Conservation (phyloP, 2,113 vertebrate species). For the Thunnus maccoyii region DNA sequence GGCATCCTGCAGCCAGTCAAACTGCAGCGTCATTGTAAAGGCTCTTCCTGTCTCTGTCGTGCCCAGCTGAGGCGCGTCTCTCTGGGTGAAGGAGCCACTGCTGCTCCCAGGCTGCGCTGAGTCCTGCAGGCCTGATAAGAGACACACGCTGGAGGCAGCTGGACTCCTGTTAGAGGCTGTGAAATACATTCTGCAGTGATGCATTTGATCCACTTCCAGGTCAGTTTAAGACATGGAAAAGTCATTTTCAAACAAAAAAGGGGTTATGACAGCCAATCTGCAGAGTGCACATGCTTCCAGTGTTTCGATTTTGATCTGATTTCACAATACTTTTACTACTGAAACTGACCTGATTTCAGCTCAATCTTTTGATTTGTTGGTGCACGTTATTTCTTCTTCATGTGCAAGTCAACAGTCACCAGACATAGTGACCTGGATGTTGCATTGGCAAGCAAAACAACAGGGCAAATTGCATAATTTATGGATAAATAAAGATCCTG, state of each 20-base stretch:
- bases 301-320: neutral
- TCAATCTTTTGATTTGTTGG: neutral
- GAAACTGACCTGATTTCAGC: neutral
- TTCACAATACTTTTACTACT: neutral
- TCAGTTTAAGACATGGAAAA: slow-evolving; percentile 39
- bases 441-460: neutral
- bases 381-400: too few relatives aligned
- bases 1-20: slow-evolving; percentile 45
- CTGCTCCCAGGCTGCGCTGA: slow-evolving; percentile 22
- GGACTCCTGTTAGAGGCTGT: slow-evolving; percentile 25
- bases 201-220: slow-evolving; percentile 29
- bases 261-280: slow-evolving; percentile 8
- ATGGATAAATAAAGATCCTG: too few relatives aligned
- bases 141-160: slow-evolving; percentile 25
- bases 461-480: too few relatives aligned
- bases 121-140: slow-evolving; percentile 10
- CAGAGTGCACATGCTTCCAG: neutral
- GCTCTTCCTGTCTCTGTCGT: neutral
- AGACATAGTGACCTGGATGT: slow-evolving; percentile 12
- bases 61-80: slow-evolving; percentile 27
- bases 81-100: slow-evolving; percentile 1
- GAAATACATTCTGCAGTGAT: slow-evolving; percentile 30
- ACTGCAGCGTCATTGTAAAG: slow-evolving; percentile 49
- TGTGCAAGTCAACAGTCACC: neutral
- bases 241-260: slow-evolving; percentile 12